phyloP scores from a whole-genome alignment of 64 coral and sea anemone genomes.

The Montipora efflorescens region DNA sequence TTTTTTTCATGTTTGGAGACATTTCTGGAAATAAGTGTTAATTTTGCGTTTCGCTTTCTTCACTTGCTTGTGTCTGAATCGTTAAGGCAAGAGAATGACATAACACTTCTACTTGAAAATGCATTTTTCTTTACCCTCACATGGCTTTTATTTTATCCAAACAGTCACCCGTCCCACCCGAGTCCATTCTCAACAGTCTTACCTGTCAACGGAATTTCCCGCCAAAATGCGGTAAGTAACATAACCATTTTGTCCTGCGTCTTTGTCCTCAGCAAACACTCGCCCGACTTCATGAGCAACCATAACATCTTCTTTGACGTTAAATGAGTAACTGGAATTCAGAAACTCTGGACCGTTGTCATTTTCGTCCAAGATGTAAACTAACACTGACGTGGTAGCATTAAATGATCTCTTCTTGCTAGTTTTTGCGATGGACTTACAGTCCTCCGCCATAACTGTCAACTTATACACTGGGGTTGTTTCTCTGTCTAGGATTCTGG shows the following conservation, averaged over 20 bases:
- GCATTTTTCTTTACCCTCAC: too few species aligned
- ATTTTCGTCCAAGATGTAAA: constrained; percentile 82
- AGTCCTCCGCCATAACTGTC: constrained; percentile 76
- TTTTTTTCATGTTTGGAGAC: too few species aligned
- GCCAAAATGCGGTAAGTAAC: constrained; percentile 59
- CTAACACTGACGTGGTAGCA: constrained; percentile 49
- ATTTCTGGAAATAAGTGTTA: too few species aligned
- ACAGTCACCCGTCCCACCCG: too few species aligned
- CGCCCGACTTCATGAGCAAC: constrained; percentile 42
- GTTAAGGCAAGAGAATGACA: too few species aligned
- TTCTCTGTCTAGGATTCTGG: constrained; percentile 79
- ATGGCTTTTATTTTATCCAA: too few species aligned
- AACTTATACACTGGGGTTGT: constrained; percentile 62
- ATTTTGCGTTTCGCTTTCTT: too few species aligned
- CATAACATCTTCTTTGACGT: constrained; percentile 20
- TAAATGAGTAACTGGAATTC: constrained; percentile 19
- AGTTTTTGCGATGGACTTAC: neutral
- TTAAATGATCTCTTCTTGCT: constrained; percentile 1
- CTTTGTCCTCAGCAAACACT: constrained; percentile 72
- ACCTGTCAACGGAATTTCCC: constrained; percentile 74
- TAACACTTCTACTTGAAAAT: too few species aligned
- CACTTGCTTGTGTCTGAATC: too few species aligned
- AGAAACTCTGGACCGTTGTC: constrained; percentile 83
- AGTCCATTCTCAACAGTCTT: neutral
- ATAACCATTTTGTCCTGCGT: constrained; percentile 66